Conservation (phyloP, 2,797 vertebrate species). For the Eulemur rubriventer region DNA sequence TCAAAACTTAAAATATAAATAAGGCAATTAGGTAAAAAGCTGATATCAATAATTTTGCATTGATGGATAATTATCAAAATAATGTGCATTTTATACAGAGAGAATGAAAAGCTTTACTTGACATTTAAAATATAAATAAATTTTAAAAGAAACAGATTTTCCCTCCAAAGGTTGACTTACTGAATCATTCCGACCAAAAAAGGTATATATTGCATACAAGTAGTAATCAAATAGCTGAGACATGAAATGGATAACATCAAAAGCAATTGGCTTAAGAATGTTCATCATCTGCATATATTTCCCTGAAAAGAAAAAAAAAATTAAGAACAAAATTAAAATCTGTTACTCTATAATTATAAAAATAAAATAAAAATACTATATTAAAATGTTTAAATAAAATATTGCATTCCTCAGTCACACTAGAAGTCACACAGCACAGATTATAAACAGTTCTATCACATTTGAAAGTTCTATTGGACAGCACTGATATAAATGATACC, state of each 20-base stretch:
- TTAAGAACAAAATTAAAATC: constrained; percentile 27
- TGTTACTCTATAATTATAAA: background rate
- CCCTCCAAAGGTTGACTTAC: constrained; percentile 84
- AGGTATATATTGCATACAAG: constrained; percentile 97
- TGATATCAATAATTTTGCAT: background rate
- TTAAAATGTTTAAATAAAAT: background rate
- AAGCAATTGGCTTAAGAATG: constrained; percentile 98
- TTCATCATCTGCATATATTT: constrained; percentile 99
- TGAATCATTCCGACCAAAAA: constrained; percentile 98
- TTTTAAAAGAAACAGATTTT: constrained; percentile 22
- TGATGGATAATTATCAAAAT: constrained; percentile 6
- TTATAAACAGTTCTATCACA: background rate
- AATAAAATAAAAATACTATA: background rate
- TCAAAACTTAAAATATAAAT: constrained; percentile 44
- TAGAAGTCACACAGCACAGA: background rate
- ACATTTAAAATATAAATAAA: background rate
- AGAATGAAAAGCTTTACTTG: constrained; percentile 25
- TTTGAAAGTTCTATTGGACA: background rate
- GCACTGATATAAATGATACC: background rate
- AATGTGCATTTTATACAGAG: background rate
- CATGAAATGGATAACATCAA: constrained; percentile 99
- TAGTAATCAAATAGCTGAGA: constrained; percentile 99
- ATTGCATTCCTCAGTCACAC: background rate
- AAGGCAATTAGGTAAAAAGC: constrained; percentile 2
- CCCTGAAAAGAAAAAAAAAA: constrained; percentile 86